phyloP scores from a whole-genome alignment of 2,888 invertebrate genomes.

The Parnassius glacialis region DNA sequence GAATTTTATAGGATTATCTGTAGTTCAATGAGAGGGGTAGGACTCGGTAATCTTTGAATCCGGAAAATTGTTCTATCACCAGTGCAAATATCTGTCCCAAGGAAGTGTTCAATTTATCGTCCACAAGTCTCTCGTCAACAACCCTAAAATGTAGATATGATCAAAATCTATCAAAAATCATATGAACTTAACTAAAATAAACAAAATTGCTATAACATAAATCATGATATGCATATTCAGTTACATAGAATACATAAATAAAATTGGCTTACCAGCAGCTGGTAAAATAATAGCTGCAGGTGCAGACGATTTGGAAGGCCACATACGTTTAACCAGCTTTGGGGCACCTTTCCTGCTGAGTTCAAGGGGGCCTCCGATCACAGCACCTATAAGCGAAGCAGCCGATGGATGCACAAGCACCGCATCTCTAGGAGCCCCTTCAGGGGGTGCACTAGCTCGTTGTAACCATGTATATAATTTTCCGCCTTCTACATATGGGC shows the following conservation, averaged over 20 bases:
- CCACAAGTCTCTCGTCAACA: too few species aligned
- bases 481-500: constrained; percentile 61
- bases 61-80: too few species aligned
- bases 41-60: too few species aligned
- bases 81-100: too few species aligned
- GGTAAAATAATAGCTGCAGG: constrained; percentile 69
- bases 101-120: too few species aligned
- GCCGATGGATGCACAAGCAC: constrained; percentile 69
- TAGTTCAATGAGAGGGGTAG: too few species aligned
- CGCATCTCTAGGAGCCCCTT: constrained; percentile 62
- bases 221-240: too few species aligned
- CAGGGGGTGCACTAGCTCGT: constrained; percentile 54
- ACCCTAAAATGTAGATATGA: too few species aligned
- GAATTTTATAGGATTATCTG: too few species aligned
- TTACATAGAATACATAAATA: neutral
- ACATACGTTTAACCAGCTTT: constrained; percentile 65
- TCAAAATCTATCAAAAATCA: too few species aligned
- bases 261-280: constrained; percentile 55
- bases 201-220: too few species aligned
- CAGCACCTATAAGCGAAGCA: constrained; percentile 59
- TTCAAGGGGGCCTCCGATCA: constrained; percentile 64
- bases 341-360: constrained; percentile 62
- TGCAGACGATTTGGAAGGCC: constrained; percentile 70
- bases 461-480: constrained; percentile 64
- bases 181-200: too few species aligned